Conservation (phyloP, 2,113 vertebrate genomes). For the Sorex araneus region DNA sequence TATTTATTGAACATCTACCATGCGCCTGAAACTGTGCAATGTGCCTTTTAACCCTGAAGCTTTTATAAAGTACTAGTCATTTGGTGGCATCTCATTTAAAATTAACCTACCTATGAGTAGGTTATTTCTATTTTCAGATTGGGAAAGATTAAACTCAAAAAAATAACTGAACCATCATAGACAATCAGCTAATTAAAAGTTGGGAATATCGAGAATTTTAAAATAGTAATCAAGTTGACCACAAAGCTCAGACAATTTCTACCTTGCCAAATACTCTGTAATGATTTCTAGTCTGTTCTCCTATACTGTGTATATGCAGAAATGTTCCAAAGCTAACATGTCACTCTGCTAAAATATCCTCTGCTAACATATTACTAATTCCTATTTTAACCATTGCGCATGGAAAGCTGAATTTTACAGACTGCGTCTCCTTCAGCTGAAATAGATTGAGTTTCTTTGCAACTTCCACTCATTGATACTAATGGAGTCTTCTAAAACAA, state of each 20-base stretch:
- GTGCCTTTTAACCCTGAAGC: background rate
- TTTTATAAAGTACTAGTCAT: background rate
- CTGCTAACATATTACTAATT: background rate
- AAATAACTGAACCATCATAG: background rate
- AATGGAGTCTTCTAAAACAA: constrained; percentile 63
- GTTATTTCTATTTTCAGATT: background rate
- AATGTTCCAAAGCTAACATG: background rate
- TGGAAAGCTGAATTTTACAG: constrained; percentile 4
- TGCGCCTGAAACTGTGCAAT: rapidly evolving
- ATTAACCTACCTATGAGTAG: background rate
- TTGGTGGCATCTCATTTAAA: background rate
- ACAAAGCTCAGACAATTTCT: background rate
- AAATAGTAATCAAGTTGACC: background rate
- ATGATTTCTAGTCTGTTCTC: background rate
- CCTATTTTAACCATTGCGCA: background rate
- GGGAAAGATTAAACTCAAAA: background rate
- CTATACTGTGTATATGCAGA: too few relatives aligned
- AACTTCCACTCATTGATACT: background rate
- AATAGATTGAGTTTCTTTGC: constrained; percentile 5
- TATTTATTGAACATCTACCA: background rate
- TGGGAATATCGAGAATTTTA: background rate
- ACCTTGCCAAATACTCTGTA: too few relatives aligned
- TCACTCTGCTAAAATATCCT: background rate
- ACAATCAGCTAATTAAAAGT: background rate
- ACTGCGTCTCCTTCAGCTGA: background rate